Percentiles rank a stretch among this genome's conserved stretches.
These are phyloP conservation scores for Stramonita haemastoma DNA, from an alignment of 2,888 invertebrate species.

Conservation along the genomic window DNA sequence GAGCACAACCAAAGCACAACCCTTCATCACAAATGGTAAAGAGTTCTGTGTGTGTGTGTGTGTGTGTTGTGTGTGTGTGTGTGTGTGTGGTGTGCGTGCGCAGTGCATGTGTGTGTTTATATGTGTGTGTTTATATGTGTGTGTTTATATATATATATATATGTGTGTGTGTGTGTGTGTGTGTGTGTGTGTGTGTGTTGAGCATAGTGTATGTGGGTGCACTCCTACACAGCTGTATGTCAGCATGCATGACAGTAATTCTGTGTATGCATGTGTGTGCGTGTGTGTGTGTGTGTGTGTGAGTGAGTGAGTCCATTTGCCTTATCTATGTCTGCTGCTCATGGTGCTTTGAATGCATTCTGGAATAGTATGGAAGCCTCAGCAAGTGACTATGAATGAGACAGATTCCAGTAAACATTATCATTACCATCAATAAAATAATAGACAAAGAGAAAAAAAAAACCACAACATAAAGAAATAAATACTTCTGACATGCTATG, in stretches of 20 bases:
- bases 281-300: neutral
- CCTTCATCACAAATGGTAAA: neutral
- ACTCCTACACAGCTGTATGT: neutral
- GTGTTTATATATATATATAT: no score
- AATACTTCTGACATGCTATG: no score
- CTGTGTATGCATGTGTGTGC: neutral
- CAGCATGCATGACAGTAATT: neutral
- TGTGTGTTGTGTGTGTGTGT: neutral
- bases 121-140: no score
- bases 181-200: neutral
- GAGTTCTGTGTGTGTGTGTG: neutral
- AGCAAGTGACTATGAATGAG: neutral
- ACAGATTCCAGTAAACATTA: neutral
- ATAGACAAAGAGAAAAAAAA: neutral
- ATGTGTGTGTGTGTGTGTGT: neutral
- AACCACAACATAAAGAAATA: no score
- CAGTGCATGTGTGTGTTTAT: no score
- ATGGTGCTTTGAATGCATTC: no score
- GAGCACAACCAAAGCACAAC: conserved; percentile 1
- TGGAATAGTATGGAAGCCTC: neutral
- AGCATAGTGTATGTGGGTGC: conserved; percentile 14
- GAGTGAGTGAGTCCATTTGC: neutral
- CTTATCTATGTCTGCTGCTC: no score
- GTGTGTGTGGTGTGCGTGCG: neutral
- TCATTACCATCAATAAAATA: neutral